These are phyloP conservation scores for Pantala flavescens DNA, from an alignment of 1,140 invertebrate genomes.

Conservation along the genomic window DNA sequence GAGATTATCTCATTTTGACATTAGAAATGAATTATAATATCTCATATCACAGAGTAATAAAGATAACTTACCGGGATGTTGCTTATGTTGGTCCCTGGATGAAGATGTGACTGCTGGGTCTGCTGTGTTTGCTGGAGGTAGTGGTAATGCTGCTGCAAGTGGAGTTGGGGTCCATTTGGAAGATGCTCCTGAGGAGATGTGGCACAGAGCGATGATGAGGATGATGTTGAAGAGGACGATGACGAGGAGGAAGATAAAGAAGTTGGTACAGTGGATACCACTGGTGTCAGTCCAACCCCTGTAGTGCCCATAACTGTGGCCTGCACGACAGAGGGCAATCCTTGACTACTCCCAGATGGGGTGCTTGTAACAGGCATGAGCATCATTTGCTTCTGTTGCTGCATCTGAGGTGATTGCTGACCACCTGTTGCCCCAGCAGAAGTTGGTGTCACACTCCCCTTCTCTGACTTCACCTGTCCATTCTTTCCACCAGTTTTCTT, in stretches of 20 bases:
- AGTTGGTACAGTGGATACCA: not conserved
- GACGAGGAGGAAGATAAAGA: not conserved
- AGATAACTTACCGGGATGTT: conserved; percentile 27
- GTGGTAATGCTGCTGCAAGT: conserved; percentile 35
- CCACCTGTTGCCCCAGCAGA: conserved; percentile 35
- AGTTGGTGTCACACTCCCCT: not conserved
- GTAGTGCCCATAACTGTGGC: not conserved
- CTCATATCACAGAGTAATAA: too few relatives aligned
- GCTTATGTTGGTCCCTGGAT: conserved; percentile 34
- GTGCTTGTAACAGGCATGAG: not conserved
- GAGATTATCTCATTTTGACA: too few relatives aligned
- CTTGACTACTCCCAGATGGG: not conserved
- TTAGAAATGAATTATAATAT: too few relatives aligned
- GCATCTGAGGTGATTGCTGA: conserved; percentile 36
- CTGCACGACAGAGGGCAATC: not conserved
- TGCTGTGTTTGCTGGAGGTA: conserved; percentile 32
- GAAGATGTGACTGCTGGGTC: conserved; percentile 31
- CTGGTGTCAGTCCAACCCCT: not conserved
- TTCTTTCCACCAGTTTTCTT: conserved; percentile 63
- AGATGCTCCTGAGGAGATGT: not conserved
- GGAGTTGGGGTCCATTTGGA: conserved; percentile 30
- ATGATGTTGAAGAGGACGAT: not conserved
- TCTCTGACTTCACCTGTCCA: conserved; percentile 27
- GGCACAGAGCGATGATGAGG: not conserved
- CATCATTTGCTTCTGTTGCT: conserved; percentile 25